Base-by-base conservation (phyloP, 2,888 invertebrate genomes). In the Pteria penguin region DNA sequence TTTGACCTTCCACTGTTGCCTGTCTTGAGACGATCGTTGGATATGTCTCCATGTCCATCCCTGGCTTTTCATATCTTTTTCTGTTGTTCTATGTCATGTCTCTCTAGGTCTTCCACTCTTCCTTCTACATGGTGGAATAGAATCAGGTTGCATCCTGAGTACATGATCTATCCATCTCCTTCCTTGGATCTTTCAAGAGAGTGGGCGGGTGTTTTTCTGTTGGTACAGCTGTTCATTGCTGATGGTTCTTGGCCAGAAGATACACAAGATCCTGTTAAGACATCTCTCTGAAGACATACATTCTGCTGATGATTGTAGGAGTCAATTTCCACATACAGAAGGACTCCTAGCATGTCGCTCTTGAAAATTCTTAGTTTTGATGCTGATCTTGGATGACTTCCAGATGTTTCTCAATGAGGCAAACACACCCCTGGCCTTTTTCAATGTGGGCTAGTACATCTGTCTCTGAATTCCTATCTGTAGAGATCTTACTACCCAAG, bases 41-140 rank as follows among this genome's bases (percentile, higher is more conserved):
- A 24, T 27, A 22, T 68, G 33, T 55, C 29, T 2, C 32, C 32
- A 68, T 57, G 58, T 68, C 70, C 33, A 70, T n/a, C 55, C 27
- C 29, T 36, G n/a, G n/a, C 27, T 52, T 29, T 45, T 61, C 58
- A 70, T 61, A 14, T 70, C 27, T 29, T 70, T 70, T 27, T 61
- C 32, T 4, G 24, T n/a, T 24, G 58, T 22, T 24, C 3, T 2
- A n/a, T 2, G 26, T 1, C 70, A 70, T 11, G 60, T 70, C 24
- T 61, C 36, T 61, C 32, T 67, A 24, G 27, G 66, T 36, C 66
- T 36, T 8, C 66, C 33, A 18, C 58, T 57, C 69, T 69, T 70
- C n/a, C 61, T 70, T 31, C 27, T 70, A 1, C 61, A 61, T 68
- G 29, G 29, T 62, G 18, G 68, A 26, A n/a, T 74, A 27, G 27